Conservation (phyloP, 2,797 vertebrate genomes). For the Okamejei kenojei region DNA sequence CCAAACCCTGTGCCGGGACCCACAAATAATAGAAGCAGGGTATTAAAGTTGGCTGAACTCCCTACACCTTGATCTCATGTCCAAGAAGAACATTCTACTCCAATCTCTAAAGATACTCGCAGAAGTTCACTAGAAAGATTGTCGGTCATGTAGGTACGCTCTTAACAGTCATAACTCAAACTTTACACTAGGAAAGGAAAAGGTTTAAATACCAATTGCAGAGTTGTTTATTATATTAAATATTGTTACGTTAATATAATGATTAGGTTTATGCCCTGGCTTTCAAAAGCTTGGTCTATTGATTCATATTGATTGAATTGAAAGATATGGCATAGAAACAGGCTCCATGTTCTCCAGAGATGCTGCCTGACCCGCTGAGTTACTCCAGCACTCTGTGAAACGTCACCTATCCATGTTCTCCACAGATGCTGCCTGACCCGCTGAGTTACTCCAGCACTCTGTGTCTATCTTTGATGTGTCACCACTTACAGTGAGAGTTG, state of each 20-base stretch:
- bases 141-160: background rate
- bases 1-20: background rate
- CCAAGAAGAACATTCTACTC: background rate
- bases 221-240: background rate
- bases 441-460: no score
- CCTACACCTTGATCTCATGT: background rate
- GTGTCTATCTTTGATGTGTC: no score
- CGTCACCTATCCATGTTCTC: no score
- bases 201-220: conserved; percentile 7
- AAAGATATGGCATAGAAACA: no score
- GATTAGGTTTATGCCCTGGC: no score
- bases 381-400: no score
- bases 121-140: background rate
- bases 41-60: background rate
- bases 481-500: no score
- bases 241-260: background rate
- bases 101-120: background rate
- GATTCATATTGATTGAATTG: no score
- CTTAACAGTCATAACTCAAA: background rate
- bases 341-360: no score
- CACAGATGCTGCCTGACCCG: no score
- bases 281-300: no score
- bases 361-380: no score
- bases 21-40: background rate
- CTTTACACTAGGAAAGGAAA: background rate